Conservation (phyloP, 2,797 vertebrate genomes). For the Lithobates pipiens region DNA sequence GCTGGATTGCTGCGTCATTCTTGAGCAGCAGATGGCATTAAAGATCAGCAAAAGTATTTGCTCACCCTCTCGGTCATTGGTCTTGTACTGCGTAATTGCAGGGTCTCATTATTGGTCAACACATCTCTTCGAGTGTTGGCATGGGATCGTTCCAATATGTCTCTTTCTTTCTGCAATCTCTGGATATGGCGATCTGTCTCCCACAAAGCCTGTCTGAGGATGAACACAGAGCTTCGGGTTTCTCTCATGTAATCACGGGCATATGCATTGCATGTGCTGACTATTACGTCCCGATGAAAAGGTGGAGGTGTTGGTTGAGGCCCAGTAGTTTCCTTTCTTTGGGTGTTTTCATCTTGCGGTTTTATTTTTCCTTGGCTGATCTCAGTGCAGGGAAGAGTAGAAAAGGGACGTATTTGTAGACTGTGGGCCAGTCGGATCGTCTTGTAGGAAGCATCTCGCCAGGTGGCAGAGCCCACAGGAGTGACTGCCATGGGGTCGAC, state of each 20-base stretch:
- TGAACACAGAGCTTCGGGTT: conserved; percentile 1
- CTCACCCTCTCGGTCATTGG: conserved; percentile 52
- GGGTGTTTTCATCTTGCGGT: not conserved
- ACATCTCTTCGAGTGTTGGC: conserved; percentile 52
- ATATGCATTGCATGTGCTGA: conserved; percentile 11
- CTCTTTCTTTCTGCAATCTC: conserved; percentile 39
- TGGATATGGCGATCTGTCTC: conserved; percentile 42
- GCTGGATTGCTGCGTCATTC: too few relatives aligned
- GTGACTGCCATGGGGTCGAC: conserved; percentile 13
- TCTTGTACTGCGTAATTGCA: conserved; percentile 26
- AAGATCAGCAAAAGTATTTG: not conserved
- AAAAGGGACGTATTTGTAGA: not conserved
- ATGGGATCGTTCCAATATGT: conserved; percentile 23
- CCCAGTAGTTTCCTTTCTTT: not conserved
- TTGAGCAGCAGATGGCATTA: not conserved
- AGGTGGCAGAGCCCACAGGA: conserved; percentile 43
- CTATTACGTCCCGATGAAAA: conserved; percentile 30
- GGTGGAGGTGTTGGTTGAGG: not conserved
- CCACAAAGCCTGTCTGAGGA: conserved; percentile 37
- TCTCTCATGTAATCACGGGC: conserved; percentile 47
- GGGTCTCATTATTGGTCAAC: conserved; percentile 22
- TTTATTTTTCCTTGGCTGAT: not conserved
- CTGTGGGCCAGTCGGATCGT: conserved; percentile 18
- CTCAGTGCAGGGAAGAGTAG: not conserved
- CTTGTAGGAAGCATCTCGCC: conserved; percentile 50